Evolutionary conservation across 2,888 invertebrate species (phyloP).

Genomic region (Notodonta ziczac): DNA sequence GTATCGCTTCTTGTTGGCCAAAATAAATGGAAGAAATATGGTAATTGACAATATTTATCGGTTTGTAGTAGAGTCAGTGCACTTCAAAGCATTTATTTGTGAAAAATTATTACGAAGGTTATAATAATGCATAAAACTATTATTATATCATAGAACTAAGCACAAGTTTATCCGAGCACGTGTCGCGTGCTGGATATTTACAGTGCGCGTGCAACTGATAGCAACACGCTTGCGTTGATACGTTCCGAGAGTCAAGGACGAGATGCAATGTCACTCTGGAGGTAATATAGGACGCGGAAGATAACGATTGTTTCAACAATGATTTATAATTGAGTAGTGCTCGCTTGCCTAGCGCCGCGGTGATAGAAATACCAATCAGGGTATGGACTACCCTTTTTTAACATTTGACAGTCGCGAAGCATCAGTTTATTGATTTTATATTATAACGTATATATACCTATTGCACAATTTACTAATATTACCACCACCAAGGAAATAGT

Average conservation of each 20-base stretch:
- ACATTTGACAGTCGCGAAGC: background rate
- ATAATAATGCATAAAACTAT: constrained; percentile 11
- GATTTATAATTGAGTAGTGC: constrained; percentile 25
- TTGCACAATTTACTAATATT: constrained; percentile 6
- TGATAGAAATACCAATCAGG: background rate
- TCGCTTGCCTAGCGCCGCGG: background rate
- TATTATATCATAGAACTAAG: constrained; percentile 34
- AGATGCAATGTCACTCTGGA: constrained; percentile 60
- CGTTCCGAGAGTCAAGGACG: constrained; percentile 71
- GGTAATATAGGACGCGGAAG: constrained; percentile 56
- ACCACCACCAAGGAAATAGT: constrained; percentile 52
- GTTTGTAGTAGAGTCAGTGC: background rate
- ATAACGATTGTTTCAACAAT: constrained; percentile 49
- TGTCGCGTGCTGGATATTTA: constrained; percentile 74
- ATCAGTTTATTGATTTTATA: background rate
- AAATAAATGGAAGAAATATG: too few relatives aligned
- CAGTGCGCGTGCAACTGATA: constrained; percentile 77
- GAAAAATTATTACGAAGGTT: constrained; percentile 3
- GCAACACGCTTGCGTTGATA: constrained; percentile 55
- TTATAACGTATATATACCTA: too few relatives aligned
- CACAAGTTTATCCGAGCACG: constrained; percentile 53
- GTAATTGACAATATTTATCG: too few relatives aligned
- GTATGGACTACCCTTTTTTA: too few relatives aligned
- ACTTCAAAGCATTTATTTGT: background rate
- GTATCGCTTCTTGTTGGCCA: too few relatives aligned